These are phyloP conservation scores for Aplodontia rufa DNA, from an alignment of 2,113 vertebrate species.

Conservation along the genomic window DNA sequence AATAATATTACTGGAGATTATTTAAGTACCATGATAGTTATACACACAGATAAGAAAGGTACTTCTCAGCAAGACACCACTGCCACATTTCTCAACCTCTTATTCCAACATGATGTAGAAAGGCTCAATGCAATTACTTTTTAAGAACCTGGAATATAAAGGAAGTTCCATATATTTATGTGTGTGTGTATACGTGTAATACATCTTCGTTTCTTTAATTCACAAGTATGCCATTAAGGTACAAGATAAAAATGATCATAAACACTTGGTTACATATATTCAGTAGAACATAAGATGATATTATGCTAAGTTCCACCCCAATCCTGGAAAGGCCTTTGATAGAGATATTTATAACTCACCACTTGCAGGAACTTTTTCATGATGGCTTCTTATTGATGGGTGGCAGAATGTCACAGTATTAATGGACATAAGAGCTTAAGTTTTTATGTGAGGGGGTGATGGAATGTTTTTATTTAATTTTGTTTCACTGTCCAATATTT, in stretches of 20 bases:
- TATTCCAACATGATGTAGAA: background rate
- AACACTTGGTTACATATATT: background rate
- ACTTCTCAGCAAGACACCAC: rapidly evolving
- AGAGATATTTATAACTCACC: slow-evolving; percentile 15
- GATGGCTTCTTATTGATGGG: background rate
- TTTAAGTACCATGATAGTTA: rapidly evolving
- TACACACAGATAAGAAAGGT: rapidly evolving
- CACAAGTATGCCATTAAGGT: background rate
- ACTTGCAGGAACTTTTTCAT: background rate
- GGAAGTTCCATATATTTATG: background rate
- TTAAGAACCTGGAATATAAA: background rate
- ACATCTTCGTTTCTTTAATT: background rate
- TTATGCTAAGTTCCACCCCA: background rate
- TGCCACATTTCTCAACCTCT: rapidly evolving
- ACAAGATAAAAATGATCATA: background rate
- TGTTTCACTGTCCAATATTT: slow-evolving; percentile 73
- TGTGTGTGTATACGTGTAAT: background rate
- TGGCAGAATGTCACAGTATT: slow-evolving; percentile 28
- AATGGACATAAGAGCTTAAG: slow-evolving; percentile 4
- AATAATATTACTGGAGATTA: background rate
- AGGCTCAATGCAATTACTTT: background rate
- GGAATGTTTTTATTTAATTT: slow-evolving; percentile 72
- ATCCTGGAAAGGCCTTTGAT: background rate
- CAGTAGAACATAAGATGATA: background rate
- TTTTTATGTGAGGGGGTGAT: slow-evolving; percentile 53